phyloP scores from a whole-genome alignment of 53 echinoderm and acorn worm species.

The Apostichopus leukothele region DNA sequence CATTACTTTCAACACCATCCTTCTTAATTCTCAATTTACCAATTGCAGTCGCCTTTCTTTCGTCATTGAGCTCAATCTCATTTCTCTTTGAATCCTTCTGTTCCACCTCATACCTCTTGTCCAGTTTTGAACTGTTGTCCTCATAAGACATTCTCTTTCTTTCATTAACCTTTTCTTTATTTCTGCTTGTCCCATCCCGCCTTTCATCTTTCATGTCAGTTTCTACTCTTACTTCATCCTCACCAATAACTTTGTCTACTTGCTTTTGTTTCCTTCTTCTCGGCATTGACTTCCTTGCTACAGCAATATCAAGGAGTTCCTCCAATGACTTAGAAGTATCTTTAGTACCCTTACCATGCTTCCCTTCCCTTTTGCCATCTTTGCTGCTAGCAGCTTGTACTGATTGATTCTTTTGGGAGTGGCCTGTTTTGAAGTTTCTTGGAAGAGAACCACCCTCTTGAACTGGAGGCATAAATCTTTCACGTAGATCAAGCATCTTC shows the following conservation, averaged over 20 bases:
- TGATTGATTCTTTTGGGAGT: neutral
- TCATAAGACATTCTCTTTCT: neutral
- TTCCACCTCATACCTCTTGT: neutral
- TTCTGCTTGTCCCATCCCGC: neutral
- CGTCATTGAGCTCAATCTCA: neutral
- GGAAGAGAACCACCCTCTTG: slow-evolving; percentile 60
- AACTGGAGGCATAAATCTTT: slow-evolving; percentile 9
- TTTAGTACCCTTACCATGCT: neutral
- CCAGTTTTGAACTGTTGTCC: neutral
- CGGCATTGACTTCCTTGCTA: slow-evolving; percentile 36
- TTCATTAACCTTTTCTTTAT: neutral
- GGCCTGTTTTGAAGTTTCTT: slow-evolving; percentile 59
- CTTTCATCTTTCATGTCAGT: neutral
- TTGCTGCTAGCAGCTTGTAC: neutral
- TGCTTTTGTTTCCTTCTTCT: slow-evolving; percentile 38
- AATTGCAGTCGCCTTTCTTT: neutral
- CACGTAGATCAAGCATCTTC: neutral
- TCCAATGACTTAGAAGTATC: slow-evolving; percentile 41
- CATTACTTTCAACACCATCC: neutral
- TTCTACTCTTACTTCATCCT: neutral
- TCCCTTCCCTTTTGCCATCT: neutral
- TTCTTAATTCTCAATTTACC: neutral
- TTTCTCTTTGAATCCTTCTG: neutral
- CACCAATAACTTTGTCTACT: neutral
- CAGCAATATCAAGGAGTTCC: slow-evolving; percentile 40